Evolutionary conservation across 2,888 invertebrate genomes (phyloP).

Genomic region (Agrochola lota): DNA sequence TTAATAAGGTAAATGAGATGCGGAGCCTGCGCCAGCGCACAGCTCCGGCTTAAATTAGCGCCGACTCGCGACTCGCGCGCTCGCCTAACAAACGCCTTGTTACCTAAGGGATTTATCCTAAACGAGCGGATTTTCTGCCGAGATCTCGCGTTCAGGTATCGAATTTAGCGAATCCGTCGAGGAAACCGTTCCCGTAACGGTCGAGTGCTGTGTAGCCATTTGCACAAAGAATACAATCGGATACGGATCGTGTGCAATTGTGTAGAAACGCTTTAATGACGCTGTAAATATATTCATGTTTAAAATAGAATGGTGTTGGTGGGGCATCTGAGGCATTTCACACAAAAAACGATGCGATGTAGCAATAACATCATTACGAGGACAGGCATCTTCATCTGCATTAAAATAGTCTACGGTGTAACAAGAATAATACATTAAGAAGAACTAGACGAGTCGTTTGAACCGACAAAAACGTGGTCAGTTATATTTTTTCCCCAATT

Average conservation of each 20-base stretch:
- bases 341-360: slow-evolving; percentile 50
- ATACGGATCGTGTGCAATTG: slow-evolving; percentile 56
- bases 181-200: slow-evolving; percentile 54
- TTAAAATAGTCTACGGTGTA: slow-evolving; percentile 66
- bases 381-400: slow-evolving; percentile 71
- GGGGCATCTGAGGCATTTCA: slow-evolving; percentile 35
- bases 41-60: slow-evolving; percentile 79
- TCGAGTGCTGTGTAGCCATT: slow-evolving; percentile 49
- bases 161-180: slow-evolving; percentile 53
- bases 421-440: slow-evolving; percentile 67
- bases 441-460: slow-evolving; percentile 69
- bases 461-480: slow-evolving; percentile 76
- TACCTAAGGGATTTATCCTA: slow-evolving; percentile 79
- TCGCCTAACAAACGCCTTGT: slow-evolving; percentile 82
- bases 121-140: slow-evolving; percentile 72
- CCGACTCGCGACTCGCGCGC: slow-evolving; percentile 68
- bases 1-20: slow-evolving; percentile 88
- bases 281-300: slow-evolving; percentile 50
- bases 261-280: slow-evolving; percentile 56
- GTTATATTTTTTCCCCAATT: slow-evolving; percentile 85
- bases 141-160: slow-evolving; percentile 60
- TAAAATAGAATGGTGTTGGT: slow-evolving; percentile 48
- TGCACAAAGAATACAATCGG: slow-evolving; percentile 56
- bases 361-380: slow-evolving; percentile 64
- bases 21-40: slow-evolving; percentile 72